Base-by-base conservation (phyloP, 2,888 invertebrate species). In the Julus scandinavius region DNA sequence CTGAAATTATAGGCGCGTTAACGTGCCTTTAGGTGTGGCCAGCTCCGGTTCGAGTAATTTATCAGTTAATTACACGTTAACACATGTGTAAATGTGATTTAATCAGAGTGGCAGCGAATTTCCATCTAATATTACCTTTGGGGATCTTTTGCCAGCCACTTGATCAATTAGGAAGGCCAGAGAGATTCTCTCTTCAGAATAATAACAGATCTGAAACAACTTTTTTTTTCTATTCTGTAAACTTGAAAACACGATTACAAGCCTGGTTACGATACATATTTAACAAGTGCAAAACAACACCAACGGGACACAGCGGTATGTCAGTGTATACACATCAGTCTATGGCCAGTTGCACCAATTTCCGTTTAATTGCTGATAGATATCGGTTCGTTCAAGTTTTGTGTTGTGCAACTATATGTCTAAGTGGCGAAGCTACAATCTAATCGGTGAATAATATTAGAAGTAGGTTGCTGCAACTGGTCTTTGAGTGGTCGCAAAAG, bases 1-100 rank as follows among this genome's bases (percentile, higher is more conserved):
- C 63, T 72, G 20, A 72, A 72, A 72, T 72, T 72, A 72, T 29
- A 72, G 72, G 72, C 72, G 72, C 72, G 29, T 72, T 72, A 72
- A 72, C 72, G 72, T 72, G 72, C 72, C 72, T 72, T 85, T 49
- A 85, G 85, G 85, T 85, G 85, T 85, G 85, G 85, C 49, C 85
- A 85, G 40, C 85, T 41, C 20, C n/a, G 72, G 41, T n/a, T 49
- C 41, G 49, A 85, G 85, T 85, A 85, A 85, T 85, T 85, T 85
- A 85, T 85, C 85, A 85, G 85, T 49, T 85, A 85, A 85, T 85
- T 85, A 85, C 85, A 85, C 85, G 85, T 85, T 85, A 85, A 85
- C 85, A 85, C 85, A 85, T 40, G 41, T 85, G 85, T 85, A 85
- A 85, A 85, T 85, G 85, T 49, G 85, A 85, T 41, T 49, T 41